Conservation (phyloP, 2,797 vertebrate genomes). For the Aselliscus stoliczkanus region DNA sequence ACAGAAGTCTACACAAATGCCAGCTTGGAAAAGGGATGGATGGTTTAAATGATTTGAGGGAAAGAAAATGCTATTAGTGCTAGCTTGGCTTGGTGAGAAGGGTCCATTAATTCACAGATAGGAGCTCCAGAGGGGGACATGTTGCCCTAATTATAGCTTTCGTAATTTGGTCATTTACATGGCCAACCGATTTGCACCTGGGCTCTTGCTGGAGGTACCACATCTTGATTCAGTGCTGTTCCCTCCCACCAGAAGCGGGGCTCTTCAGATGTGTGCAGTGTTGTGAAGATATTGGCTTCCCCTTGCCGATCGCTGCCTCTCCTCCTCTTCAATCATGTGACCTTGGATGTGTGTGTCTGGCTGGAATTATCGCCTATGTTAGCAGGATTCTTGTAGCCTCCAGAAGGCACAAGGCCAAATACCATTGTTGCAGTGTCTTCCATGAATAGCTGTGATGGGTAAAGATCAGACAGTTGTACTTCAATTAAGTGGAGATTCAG, state of each 20-base stretch:
- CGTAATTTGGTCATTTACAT: conserved; percentile 68
- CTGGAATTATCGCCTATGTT: conserved; percentile 2
- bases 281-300: background rate
- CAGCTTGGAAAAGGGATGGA: conserved; percentile 51
- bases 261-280: background rate
- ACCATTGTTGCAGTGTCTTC: background rate
- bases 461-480: background rate
- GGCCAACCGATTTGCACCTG: conserved; percentile 60
- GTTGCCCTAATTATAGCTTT: conserved; percentile 68
- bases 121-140: conserved; percentile 50
- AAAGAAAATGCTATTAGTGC: conserved; percentile 37
- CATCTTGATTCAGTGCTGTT: conserved; percentile 19
- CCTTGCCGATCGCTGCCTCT: background rate
- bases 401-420: conserved; percentile 35
- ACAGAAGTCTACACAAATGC: conserved; percentile 26
- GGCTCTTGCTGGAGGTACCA: conserved; percentile 29
- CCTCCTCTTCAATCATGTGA: background rate
- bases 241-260: background rate
- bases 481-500: conserved; percentile 18
- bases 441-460: background rate
- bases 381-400: conserved; percentile 21
- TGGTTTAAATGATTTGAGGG: conserved; percentile 55
- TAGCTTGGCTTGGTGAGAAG: conserved; percentile 41
- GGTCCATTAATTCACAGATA: conserved; percentile 63
- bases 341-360: conserved; percentile 51